Conservation (phyloP, 2,113 vertebrate genomes). For the Eptatretus burgeri region DNA sequence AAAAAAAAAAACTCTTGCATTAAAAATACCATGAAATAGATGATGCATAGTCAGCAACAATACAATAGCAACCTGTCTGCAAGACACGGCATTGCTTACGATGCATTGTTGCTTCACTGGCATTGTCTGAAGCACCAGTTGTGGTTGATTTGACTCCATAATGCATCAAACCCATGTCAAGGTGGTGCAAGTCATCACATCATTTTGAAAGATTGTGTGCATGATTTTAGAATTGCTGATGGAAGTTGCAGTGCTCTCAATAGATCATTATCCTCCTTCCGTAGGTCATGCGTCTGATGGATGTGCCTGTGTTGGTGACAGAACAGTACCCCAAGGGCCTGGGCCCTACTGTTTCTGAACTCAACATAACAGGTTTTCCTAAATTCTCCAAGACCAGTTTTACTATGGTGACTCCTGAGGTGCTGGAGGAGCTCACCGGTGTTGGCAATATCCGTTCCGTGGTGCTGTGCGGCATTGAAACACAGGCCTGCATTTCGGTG, state of each 20-base stretch:
- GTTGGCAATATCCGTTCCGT: conserved; percentile 14
- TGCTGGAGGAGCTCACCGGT: conserved; percentile 21
- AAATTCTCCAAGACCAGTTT: conserved; percentile 36
- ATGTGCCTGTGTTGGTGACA: conserved; percentile 27
- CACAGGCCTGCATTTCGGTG: conserved; percentile 50
- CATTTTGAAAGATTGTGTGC: too few relatives aligned
- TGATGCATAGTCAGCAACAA: too few relatives aligned
- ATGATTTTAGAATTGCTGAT: too few relatives aligned
- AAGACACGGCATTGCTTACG: too few relatives aligned
- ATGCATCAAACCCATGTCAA: too few relatives aligned
- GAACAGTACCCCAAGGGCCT: conserved; percentile 54
- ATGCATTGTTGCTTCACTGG: too few relatives aligned
- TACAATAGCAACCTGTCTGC: too few relatives aligned
- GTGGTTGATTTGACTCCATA: too few relatives aligned
- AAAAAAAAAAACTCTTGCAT: too few relatives aligned
- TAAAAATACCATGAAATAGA: too few relatives aligned
- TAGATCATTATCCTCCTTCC: not conserved
- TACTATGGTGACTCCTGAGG: conserved; percentile 32
- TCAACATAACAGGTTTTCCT: conserved; percentile 23
- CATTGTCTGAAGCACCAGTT: too few relatives aligned
- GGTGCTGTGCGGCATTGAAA: conserved; percentile 47
- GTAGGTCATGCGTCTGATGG: conserved; percentile 27
- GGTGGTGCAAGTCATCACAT: too few relatives aligned
- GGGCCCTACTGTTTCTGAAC: conserved; percentile 42
- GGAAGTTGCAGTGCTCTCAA: not conserved